A percentile compares a stretch with the other conserved stretches of the same genome.
These are phyloP conservation scores for Pterostichus madidus DNA, from an alignment of 2,888 invertebrate genomes.

Conservation along the genomic window DNA sequence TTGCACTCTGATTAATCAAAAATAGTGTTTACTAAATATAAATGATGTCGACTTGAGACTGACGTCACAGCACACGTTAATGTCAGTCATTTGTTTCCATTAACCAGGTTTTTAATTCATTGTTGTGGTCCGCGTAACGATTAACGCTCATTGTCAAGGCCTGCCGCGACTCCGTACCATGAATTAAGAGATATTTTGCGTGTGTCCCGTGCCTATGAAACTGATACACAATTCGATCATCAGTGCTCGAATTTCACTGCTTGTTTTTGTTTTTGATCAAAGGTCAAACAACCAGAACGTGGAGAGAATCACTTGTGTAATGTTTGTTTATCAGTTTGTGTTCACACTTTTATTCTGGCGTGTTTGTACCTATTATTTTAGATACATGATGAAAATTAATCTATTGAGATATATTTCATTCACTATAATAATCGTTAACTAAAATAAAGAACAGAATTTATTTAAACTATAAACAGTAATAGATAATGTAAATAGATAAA, in stretches of 20 bases:
- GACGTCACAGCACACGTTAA: slow-evolving; percentile 39
- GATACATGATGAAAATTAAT: neutral
- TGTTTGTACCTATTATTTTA: no score
- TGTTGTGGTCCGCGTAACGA: slow-evolving; percentile 33
- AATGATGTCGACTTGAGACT: neutral
- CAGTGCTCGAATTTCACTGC: slow-evolving; percentile 3
- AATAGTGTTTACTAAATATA: neutral
- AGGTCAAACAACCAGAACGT: slow-evolving; percentile 13
- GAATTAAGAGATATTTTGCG: slow-evolving; percentile 34
- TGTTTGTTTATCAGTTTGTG: neutral
- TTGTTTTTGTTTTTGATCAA: slow-evolving; percentile 29
- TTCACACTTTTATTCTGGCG: no score
- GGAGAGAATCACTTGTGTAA: slow-evolving; percentile 4
- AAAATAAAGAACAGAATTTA: no score
- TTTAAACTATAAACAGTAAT: no score
- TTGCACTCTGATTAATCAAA: neutral
- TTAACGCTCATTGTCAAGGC: slow-evolving; percentile 46
- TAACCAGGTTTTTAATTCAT: slow-evolving; percentile 51
- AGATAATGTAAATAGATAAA: no score
- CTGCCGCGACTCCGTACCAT: neutral
- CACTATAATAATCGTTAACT: no score
- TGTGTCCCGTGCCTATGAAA: slow-evolving; percentile 23
- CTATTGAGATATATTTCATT: neutral
- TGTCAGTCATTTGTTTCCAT: slow-evolving; percentile 56
- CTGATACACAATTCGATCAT: slow-evolving; percentile 17